Conservation (phyloP, 1,140 invertebrate species). For the Elymnias hypermnestra region DNA sequence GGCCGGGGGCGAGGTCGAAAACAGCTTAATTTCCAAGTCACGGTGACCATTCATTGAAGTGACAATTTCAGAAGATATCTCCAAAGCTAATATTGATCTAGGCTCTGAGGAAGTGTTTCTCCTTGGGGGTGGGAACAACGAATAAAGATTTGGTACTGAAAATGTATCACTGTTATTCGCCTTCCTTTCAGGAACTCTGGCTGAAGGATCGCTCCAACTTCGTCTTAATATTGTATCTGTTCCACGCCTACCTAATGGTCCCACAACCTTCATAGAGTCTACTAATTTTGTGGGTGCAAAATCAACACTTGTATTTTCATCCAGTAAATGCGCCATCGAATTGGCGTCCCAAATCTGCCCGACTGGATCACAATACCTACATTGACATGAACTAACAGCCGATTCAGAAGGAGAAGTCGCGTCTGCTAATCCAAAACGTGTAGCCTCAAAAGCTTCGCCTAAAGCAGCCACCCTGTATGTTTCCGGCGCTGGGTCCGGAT, state of each 20-base stretch:
- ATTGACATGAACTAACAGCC: conserved; percentile 82
- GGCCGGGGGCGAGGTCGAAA: conserved; percentile 76
- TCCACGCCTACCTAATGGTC: conserved; percentile 48
- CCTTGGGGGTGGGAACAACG: conserved; percentile 74
- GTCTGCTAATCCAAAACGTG: conserved; percentile 54
- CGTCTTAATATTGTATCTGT: conserved; percentile 74
- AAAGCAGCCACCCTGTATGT: conserved; percentile 58
- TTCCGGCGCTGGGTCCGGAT: conserved; percentile 55
- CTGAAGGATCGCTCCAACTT: conserved; percentile 80
- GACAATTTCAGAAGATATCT: conserved; percentile 87
- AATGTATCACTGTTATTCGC: conserved; percentile 50
- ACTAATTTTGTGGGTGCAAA: conserved; percentile 66
- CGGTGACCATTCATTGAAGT: conserved; percentile 86
- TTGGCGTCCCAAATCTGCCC: conserved; percentile 87
- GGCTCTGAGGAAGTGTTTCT: conserved; percentile 64
- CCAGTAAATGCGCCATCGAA: conserved; percentile 59
- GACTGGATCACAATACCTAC: conserved; percentile 86
- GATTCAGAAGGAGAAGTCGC: conserved; percentile 64
- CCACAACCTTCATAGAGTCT: conserved; percentile 69
- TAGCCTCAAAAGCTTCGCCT: conserved; percentile 70
- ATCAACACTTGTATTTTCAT: conserved; percentile 66
- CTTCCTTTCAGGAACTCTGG: conserved; percentile 57
- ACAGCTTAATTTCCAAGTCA: conserved; percentile 87
- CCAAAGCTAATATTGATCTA: conserved; percentile 64
- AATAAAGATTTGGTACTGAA: conserved; percentile 64